phyloP scores from a whole-genome alignment of 2,113 vertebrate species.

The Melanostigma gelatinosum region DNA sequence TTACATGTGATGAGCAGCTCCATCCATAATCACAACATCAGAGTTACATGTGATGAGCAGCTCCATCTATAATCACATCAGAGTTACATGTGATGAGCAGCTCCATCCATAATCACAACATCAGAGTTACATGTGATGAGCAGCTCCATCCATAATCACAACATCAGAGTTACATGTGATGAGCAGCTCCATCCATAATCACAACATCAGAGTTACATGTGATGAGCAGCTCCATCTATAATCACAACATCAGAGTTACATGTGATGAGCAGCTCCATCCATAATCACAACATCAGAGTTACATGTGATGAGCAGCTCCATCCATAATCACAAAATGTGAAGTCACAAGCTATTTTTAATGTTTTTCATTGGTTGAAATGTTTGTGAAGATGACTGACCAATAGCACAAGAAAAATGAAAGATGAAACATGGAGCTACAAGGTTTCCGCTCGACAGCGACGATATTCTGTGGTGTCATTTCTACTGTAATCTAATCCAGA shows the following conservation, averaged over 20 bases:
- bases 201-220: no score
- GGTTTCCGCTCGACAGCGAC: background rate
- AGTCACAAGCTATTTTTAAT: background rate
- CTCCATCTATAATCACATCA: no score
- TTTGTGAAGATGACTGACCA: background rate
- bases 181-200: background rate
- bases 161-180: no score
- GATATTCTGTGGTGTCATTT: slow-evolving; percentile 1
- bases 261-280: no score
- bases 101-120: no score
- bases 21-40: no score
- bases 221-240: no score
- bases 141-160: no score
- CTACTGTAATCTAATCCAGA: background rate
- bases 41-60: no score
- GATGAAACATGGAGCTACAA: background rate
- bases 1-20: background rate
- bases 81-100: no score
- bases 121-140: no score
- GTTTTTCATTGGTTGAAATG: background rate
- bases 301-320: background rate
- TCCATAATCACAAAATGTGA: background rate
- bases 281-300: background rate
- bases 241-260: no score
- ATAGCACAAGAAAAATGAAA: background rate